Percentiles rank a stretch among this genome's conserved stretches.
Conservation (phyloP, 1,140 invertebrate genomes). For the Neelides sp. region DNA sequence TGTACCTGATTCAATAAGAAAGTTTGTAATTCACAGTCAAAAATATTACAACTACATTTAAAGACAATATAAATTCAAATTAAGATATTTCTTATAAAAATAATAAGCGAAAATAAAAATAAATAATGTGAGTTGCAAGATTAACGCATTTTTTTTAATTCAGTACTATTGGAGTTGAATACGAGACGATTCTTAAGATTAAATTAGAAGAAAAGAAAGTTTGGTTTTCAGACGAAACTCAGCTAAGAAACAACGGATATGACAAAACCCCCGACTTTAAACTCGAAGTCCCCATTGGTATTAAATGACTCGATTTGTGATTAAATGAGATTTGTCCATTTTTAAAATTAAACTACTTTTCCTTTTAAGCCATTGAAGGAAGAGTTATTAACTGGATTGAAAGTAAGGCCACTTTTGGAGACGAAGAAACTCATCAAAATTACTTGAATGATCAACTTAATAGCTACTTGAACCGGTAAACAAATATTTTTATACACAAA, state of each 20-base stretch:
- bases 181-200: slow-evolving; percentile 54
- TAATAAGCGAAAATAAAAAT: too few species aligned
- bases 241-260: slow-evolving; percentile 65
- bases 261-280: slow-evolving; percentile 93
- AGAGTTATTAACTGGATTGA: slow-evolving; percentile 90
- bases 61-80: background rate
- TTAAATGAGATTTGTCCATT: slow-evolving; percentile 1
- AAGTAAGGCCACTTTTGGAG: slow-evolving; percentile 87
- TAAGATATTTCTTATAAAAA: background rate
- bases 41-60: background rate
- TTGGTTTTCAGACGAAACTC: slow-evolving; percentile 64
- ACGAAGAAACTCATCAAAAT: slow-evolving; percentile 62
- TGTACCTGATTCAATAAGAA: slow-evolving; percentile 57
- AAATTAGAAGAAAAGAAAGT: slow-evolving; percentile 47
- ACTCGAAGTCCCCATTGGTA: slow-evolving; percentile 68
- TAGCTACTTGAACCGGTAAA: slow-evolving; percentile 78
- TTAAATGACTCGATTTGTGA: slow-evolving; percentile 5
- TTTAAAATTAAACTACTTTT: too few species aligned
- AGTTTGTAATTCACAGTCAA: slow-evolving; percentile 38
- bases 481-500: slow-evolving; percentile 13
- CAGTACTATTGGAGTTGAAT: slow-evolving; percentile 59
- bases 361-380: slow-evolving; percentile 54
- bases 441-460: slow-evolving; percentile 75
- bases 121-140: too few species aligned
- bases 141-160: slow-evolving; percentile 9